Evolutionary conservation across 2,113 vertebrate genomes (phyloP).

Genomic region (Toxotes jaculatrix): DNA sequence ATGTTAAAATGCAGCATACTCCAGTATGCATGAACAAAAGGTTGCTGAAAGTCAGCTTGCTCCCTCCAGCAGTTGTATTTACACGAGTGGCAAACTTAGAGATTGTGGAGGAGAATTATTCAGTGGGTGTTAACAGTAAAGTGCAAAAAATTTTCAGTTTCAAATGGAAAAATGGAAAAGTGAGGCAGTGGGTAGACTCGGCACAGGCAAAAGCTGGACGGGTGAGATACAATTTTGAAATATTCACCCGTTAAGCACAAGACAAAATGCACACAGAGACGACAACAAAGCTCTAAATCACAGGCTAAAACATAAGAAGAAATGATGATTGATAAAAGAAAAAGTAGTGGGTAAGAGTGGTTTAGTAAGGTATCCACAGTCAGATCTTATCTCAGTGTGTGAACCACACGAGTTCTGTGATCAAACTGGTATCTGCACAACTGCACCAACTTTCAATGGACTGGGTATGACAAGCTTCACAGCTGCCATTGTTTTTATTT

Average conservation of each 20-base stretch:
- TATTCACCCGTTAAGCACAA: background rate
- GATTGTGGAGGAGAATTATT: conserved; percentile 56
- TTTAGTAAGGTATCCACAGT: conserved; percentile 17
- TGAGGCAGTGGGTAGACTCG: conserved; percentile 49
- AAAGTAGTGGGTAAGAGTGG: conserved; percentile 16
- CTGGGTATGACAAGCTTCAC: background rate
- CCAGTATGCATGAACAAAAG: conserved; percentile 43
- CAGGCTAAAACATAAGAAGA: background rate
- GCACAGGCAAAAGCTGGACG: conserved; percentile 26
- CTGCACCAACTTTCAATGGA: background rate
- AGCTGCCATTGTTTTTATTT: background rate
- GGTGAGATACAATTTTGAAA: conserved; percentile 8
- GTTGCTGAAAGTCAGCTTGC: conserved; percentile 42
- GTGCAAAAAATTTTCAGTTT: conserved; percentile 39
- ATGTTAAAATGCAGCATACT: conserved; percentile 31
- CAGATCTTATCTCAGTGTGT: background rate
- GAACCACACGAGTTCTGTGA: background rate
- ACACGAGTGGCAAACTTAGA: conserved; percentile 42
- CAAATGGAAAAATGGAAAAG: conserved; percentile 46
- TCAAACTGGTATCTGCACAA: background rate
- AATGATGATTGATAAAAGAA: background rate
- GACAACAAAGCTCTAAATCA: background rate
- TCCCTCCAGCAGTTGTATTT: conserved; percentile 56
- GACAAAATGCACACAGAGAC: background rate
- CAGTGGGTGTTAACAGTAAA: conserved; percentile 62